phyloP scores from a whole-genome alignment of 2,797 vertebrate genomes.

The Sebastes elongatus region DNA sequence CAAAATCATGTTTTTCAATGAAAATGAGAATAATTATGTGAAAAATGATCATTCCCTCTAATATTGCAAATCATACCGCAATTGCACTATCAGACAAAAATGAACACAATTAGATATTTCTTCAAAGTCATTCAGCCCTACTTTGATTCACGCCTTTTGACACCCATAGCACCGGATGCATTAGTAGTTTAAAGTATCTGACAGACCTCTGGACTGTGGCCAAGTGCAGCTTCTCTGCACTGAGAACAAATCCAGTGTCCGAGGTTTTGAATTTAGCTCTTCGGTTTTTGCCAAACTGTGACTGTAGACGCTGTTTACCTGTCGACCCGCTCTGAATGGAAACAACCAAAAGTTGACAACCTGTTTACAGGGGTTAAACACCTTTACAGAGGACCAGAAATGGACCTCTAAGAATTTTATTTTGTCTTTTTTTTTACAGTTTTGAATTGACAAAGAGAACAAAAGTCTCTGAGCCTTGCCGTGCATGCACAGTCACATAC shows the following conservation, averaged over 20 bases:
- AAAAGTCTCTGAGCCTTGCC: constrained; percentile 10
- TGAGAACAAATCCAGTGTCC: not conserved
- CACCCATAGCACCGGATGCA: not conserved
- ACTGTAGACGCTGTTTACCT: constrained; percentile 27
- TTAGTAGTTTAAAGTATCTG: not conserved
- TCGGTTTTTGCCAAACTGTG: constrained; percentile 37
- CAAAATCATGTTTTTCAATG: no score
- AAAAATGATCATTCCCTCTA: no score
- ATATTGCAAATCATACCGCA: no score
- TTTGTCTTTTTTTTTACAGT: not conserved
- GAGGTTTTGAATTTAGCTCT: not conserved
- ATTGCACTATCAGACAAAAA: no score
- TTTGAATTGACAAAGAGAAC: not conserved
- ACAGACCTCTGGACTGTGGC: constrained; percentile 8
- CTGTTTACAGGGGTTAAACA: not conserved
- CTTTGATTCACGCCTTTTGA: not conserved
- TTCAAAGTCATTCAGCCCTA: no score
- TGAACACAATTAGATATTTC: no score
- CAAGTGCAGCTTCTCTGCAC: not conserved
- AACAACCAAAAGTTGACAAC: not conserved
- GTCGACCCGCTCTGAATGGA: not conserved
- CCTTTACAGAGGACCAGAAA: not conserved
- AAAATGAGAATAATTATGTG: no score
- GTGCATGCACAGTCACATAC: constrained; percentile 3
- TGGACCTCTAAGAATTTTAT: not conserved